Evolutionary conservation across 2,888 invertebrate species (phyloP).

Genomic region (Podabrus alpinus): DNA sequence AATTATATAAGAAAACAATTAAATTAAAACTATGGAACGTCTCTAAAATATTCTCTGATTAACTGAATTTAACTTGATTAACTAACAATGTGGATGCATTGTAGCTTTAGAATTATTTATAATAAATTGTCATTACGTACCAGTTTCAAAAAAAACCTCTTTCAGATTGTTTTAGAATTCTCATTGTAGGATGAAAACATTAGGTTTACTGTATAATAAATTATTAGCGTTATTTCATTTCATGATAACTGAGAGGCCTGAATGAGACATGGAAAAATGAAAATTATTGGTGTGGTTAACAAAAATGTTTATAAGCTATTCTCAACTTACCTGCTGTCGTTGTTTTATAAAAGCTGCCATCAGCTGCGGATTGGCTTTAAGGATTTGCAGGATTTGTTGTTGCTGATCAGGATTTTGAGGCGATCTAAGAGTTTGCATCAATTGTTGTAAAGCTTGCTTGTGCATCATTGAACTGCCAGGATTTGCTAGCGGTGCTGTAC

Average conservation of each 20-base stretch:
- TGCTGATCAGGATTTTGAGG: constrained; percentile 92
- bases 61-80: too few species aligned
- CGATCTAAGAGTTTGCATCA: constrained; percentile 87
- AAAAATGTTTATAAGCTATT: not conserved
- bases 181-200: too few species aligned
- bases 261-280: not conserved
- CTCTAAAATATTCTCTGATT: too few species aligned
- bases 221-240: too few species aligned
- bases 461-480: constrained; percentile 53
- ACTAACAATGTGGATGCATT: too few species aligned
- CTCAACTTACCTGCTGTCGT: constrained; percentile 63
- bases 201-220: too few species aligned
- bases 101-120: too few species aligned
- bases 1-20: too few species aligned
- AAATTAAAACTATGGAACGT: too few species aligned
- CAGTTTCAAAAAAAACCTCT: too few species aligned
- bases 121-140: too few species aligned
- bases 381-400: constrained; percentile 83
- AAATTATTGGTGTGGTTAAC: not conserved
- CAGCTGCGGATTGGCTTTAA: constrained; percentile 91
- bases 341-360: constrained; percentile 96
- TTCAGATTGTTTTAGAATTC: too few species aligned
- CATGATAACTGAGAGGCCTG: not conserved
- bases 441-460: constrained; percentile 77
- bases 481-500: constrained; percentile 35